Evolutionary conservation across 2,113 vertebrate genomes (phyloP), one percentile per base, ranked within the genome.

Genomic region (Phodopus roborovskii): DNA sequence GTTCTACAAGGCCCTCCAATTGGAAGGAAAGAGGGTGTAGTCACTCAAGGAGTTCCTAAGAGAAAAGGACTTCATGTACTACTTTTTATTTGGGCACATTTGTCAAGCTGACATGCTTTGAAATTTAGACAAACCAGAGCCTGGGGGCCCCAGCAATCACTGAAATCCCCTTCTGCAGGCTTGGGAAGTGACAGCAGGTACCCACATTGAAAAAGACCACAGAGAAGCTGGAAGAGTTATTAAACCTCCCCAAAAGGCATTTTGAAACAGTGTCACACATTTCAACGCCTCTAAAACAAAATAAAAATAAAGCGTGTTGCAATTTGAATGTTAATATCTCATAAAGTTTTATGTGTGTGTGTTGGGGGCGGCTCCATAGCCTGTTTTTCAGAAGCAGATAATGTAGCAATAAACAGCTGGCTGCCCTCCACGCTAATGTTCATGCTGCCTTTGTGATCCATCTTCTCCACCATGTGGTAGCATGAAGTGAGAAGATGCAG

Each of bases 321-420:
- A 97, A 97, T 66, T 97, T 2, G 91, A 94, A 95, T 97, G 79
- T 97, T 98, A 98, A 92, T 97, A 97, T 96, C 60, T 96, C 93
- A 93, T 98, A 98, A 97, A 97, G 81, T 92, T 98, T 97, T 95
- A 97, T 95, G 97, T 93, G 24, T 15, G 22, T 30, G 6, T 12
- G 3, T 3, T 78, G 45, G 92, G 91, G 84, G 78, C 5, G 91
- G n/a, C 71, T 79, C 91, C 4, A 13, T 1, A 0, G 45, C 10
- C 10, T 96, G 88, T 96, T 81, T 96, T 39, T 4, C 48, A 0
- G 85, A 93, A 96, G 15, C 48, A 79, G 88, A 62, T 85, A 95
- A 97, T 48, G 5, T 16, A 92, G 50, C 90, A 85, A 84, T 77
- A 90, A 95, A 82, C 79, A 95, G 75, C 87, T 79, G 84, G 84